Percentiles rank a stretch among this genome's conserved stretches.
Evolutionary conservation across 1,140 invertebrate genomes (phyloP).

Genomic region (Phenacoccus solenopsis): DNA sequence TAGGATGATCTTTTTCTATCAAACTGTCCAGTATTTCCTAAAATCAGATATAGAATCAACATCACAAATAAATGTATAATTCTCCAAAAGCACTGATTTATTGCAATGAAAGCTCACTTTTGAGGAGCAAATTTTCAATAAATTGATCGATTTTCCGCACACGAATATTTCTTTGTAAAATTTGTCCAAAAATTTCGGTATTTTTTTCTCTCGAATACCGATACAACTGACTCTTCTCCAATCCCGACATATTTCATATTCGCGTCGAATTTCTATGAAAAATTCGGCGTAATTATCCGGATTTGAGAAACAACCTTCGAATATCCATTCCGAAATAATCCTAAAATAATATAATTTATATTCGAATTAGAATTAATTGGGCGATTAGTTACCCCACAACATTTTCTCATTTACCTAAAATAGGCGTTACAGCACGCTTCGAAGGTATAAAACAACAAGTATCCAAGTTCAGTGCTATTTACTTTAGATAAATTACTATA

Average conservation of each 20-base stretch:
- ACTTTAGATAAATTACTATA: not conserved
- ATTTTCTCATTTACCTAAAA: not conserved
- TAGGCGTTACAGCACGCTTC: not conserved
- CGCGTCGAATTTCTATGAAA: not conserved
- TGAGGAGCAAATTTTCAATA: not conserved
- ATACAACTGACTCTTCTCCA: not conserved
- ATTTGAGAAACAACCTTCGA: not conserved
- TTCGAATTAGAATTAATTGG: not conserved
- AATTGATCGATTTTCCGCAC: conserved; percentile 6
- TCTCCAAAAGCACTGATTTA: not conserved
- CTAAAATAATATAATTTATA: not conserved
- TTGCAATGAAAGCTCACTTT: not conserved
- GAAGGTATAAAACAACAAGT: not conserved
- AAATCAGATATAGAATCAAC: not conserved
- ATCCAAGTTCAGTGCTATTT: not conserved
- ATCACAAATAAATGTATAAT: not conserved
- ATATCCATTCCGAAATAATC: not conserved
- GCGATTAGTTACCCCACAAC: not conserved
- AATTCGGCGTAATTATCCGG: not conserved
- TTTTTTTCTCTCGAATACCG: not conserved
- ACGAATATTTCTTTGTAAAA: conserved; percentile 6
- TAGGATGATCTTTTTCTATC: not conserved
- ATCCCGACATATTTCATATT: not conserved
- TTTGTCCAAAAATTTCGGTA: not conserved
- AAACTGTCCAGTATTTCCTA: not conserved